phyloP scores from a whole-genome alignment of 1,140 invertebrate species.

The Drosophila miranda region DNA sequence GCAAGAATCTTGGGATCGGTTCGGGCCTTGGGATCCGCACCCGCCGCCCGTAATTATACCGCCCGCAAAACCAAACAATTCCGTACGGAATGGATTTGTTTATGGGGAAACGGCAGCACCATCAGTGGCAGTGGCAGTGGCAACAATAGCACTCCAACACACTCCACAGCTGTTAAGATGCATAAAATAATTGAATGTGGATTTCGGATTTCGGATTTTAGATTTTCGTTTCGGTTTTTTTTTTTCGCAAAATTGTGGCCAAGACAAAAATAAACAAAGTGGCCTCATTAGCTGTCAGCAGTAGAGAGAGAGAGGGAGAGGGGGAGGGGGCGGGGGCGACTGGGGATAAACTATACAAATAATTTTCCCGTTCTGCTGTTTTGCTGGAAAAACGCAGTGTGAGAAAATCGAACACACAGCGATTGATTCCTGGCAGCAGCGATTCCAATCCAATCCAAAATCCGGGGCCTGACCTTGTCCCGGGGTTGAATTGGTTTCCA shows the following conservation, averaged over 20 bases:
- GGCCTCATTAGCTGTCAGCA: constrained; percentile 56
- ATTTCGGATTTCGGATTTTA: not conserved
- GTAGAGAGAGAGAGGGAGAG: too few species aligned
- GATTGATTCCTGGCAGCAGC: constrained; percentile 4
- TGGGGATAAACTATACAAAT: constrained; percentile 69
- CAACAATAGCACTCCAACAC: not conserved
- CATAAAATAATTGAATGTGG: constrained; percentile 15
- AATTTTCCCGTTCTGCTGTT: constrained; percentile 24
- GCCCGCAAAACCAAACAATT: constrained; percentile 45
- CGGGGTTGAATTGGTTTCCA: constrained; percentile 25
- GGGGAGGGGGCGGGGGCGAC: not conserved
- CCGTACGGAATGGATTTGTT: constrained; percentile 13
- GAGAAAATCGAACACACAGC: constrained; percentile 43
- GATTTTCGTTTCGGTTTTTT: too few species aligned
- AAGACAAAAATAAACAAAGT: constrained; percentile 69
- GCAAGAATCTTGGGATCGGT: not conserved
- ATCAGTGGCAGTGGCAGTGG: too few species aligned
- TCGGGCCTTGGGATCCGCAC: constrained; percentile 11
- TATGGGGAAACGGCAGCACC: constrained; percentile 1
- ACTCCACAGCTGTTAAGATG: constrained; percentile 16
- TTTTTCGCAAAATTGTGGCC: constrained; percentile 44
- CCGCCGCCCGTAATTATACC: constrained; percentile 38
- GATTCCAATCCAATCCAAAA: constrained; percentile 16
- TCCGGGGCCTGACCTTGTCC: constrained; percentile 54
- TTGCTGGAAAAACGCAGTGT: constrained; percentile 64